Percentiles rank a stretch among this genome's conserved stretches.
Evolutionary conservation across 2,888 invertebrate species (phyloP).

Genomic region (Macrosiphum euphorbiae): DNA sequence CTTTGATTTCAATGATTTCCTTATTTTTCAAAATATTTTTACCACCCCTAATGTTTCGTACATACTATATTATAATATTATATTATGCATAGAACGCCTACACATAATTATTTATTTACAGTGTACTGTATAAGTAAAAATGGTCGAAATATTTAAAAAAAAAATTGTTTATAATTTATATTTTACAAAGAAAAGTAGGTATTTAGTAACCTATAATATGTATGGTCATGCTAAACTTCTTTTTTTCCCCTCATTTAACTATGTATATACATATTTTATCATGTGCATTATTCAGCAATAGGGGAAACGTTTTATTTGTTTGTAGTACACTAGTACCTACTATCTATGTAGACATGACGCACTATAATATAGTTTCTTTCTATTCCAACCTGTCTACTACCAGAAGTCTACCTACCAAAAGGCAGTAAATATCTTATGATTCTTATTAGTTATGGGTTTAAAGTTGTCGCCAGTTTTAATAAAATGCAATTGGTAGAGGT

Average conservation of each 20-base stretch:
- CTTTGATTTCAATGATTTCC: not conserved
- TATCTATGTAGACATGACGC: not conserved
- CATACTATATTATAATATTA: not conserved
- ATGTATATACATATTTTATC: not conserved
- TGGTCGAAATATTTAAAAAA: not conserved
- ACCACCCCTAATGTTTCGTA: not conserved
- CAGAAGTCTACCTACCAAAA: not conserved
- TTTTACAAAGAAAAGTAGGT: not conserved
- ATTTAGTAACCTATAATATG: not conserved
- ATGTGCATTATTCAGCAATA: not conserved
- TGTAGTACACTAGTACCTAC: not conserved
- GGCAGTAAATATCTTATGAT: not conserved
- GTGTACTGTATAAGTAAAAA: not conserved
- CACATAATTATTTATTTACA: not conserved
- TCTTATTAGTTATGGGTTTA: not conserved
- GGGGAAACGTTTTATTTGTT: not conserved
- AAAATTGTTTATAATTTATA: not conserved
- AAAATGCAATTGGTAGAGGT: not conserved
- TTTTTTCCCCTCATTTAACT: not conserved
- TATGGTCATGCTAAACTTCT: not conserved
- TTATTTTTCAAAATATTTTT: not conserved
- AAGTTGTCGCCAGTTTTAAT: not conserved
- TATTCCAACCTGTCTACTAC: not conserved
- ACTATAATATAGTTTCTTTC: not conserved
- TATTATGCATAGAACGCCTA: not conserved